Conservation (phyloP, 2,113 vertebrate species). For the Indicator indicator region DNA sequence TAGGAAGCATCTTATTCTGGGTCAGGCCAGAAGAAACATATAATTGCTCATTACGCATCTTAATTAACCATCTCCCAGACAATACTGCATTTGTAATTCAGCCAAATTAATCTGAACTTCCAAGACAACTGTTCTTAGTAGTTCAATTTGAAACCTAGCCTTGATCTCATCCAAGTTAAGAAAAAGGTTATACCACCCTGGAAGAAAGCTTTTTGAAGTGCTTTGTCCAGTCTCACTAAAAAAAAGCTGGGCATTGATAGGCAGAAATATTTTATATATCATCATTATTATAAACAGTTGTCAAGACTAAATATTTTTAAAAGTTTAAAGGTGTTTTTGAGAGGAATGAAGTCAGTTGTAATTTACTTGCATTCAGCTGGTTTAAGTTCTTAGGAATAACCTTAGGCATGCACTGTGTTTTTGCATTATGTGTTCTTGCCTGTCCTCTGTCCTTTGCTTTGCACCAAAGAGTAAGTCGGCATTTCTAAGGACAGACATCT, state of each 20-base stretch:
- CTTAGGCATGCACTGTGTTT: background rate
- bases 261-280: background rate
- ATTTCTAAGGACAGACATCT: background rate
- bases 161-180: background rate
- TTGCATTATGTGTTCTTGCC: background rate
- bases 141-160: background rate
- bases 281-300: background rate
- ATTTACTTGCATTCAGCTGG: background rate
- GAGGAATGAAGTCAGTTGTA: background rate
- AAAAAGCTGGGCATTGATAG: background rate
- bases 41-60: background rate
- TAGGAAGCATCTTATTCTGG: background rate
- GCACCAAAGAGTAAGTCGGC: background rate
- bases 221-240: background rate
- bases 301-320: background rate
- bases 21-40: background rate
- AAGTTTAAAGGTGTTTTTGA: accelerated
- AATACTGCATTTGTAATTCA: background rate
- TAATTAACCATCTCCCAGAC: background rate
- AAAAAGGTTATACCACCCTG: background rate
- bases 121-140: background rate
- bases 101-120: background rate
- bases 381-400: background rate
- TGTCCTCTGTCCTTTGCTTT: background rate
- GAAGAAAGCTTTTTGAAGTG: background rate